Percentiles rank a stretch among this genome's conserved stretches.
Evolutionary conservation across 2,888 invertebrate genomes (phyloP).

Genomic region (Ophion slaviceki): DNA sequence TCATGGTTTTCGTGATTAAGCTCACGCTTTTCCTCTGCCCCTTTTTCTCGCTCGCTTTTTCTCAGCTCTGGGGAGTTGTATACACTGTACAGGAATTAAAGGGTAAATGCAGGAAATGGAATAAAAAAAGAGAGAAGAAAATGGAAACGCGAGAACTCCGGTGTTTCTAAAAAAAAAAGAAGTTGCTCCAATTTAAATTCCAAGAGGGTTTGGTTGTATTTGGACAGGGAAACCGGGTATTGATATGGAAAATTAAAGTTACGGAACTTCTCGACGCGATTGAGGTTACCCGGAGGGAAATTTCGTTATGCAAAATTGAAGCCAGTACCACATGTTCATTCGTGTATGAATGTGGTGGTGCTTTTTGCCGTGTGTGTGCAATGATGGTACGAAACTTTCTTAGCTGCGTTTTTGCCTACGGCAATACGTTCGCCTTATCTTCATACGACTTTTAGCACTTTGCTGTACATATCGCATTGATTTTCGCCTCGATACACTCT

Average conservation of each 20-base stretch:
- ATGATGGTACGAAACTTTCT: not conserved
- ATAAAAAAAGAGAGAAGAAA: constrained; percentile 5
- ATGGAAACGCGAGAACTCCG: not conserved
- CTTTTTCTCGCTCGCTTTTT: constrained; percentile 16
- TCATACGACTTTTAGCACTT: not conserved
- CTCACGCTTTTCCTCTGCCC: constrained; percentile 24
- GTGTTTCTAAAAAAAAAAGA: constrained; percentile 10
- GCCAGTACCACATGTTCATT: not conserved
- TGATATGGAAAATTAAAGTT: constrained; percentile 15
- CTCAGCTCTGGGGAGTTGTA: constrained; percentile 36
- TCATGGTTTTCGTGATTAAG: constrained; percentile 37
- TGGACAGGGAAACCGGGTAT: not conserved
- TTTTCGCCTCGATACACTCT: constrained; percentile 16
- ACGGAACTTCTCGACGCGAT: not conserved
- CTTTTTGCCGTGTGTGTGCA: not conserved
- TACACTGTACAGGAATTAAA: constrained; percentile 18
- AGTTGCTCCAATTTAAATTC: not conserved
- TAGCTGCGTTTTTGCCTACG: not conserved
- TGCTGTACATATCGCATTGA: not conserved
- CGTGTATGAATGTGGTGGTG: not conserved
- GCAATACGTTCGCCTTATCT: constrained; percentile 6
- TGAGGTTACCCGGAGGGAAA: constrained; percentile 11
- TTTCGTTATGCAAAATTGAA: not conserved
- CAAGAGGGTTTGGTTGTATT: not conserved
- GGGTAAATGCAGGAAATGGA: constrained; percentile 9